Evolutionary conservation across 2,113 vertebrate species (phyloP).

Genomic region (Oreotrochilus melanogaster): DNA sequence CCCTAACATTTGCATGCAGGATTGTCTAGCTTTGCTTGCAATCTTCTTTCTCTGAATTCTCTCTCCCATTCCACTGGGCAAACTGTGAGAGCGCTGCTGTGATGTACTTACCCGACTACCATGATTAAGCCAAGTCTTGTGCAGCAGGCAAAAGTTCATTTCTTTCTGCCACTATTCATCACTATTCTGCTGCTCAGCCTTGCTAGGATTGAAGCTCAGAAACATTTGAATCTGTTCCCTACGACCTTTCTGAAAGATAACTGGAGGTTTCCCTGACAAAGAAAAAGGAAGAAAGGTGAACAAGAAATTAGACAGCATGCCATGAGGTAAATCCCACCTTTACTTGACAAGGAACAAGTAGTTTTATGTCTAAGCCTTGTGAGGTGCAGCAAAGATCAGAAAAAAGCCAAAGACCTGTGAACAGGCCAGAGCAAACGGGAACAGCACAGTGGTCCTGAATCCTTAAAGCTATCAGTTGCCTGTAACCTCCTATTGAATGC

Average conservation of each 20-base stretch:
- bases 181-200: neutral
- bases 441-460: neutral
- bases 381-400: neutral
- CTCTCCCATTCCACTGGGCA: neutral
- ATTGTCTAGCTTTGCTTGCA: neutral
- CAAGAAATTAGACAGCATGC: neutral
- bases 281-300: neutral
- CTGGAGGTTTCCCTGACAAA: neutral
- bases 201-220: neutral
- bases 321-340: neutral
- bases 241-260: neutral
- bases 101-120: neutral
- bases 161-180: neutral
- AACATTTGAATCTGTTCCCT: neutral
- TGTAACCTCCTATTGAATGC: neutral
- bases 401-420: neutral
- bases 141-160: neutral
- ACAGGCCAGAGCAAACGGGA: neutral
- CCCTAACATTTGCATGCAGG: neutral
- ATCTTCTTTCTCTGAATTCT: neutral
- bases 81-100: neutral
- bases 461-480: neutral
- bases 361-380: neutral
- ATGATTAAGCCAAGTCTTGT: neutral
- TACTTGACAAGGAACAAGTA: neutral